phyloP scores from a whole-genome alignment of 2,797 vertebrate species.

The Hipposideros larvatus region DNA sequence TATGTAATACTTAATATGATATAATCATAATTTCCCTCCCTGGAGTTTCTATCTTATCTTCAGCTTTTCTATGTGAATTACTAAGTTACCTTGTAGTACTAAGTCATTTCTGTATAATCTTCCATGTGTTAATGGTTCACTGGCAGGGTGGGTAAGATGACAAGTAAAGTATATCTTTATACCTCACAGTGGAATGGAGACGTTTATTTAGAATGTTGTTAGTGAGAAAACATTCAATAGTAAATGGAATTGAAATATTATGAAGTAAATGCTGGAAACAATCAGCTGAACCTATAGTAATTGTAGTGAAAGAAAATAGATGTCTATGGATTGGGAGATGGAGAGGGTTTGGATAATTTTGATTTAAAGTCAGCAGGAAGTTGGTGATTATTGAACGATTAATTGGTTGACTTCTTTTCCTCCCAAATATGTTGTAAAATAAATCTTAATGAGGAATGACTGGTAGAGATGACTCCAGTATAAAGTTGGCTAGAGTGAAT shows the following conservation, averaged over 20 bases:
- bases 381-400: constrained; percentile 58
- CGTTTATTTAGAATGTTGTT: constrained; percentile 56
- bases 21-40: neutral
- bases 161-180: constrained; percentile 29
- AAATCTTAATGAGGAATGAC: neutral
- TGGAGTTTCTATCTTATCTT: constrained; percentile 45
- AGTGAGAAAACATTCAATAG: constrained; percentile 38
- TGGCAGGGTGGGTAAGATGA: neutral
- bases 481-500: constrained; percentile 54
- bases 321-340: neutral
- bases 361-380: constrained; percentile 60
- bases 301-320: constrained; percentile 13
- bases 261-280: constrained; percentile 38
- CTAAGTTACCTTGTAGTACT: neutral
- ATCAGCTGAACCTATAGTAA: neutral
- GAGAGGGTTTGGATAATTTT: constrained; percentile 60
- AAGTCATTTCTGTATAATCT: constrained; percentile 23
- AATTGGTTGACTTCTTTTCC: neutral
- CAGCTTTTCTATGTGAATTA: constrained; percentile 22
- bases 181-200: neutral
- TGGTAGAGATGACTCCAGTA: constrained; percentile 22
- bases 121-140: neutral
- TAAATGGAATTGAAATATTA: constrained; percentile 48
- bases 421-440: neutral
- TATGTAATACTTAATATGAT: neutral